A percentile compares a stretch with the other conserved stretches of the same genome.
phyloP scores from a whole-genome alignment of 2,113 vertebrate genomes.

The Hypocryptadius cinnamomeus region DNA sequence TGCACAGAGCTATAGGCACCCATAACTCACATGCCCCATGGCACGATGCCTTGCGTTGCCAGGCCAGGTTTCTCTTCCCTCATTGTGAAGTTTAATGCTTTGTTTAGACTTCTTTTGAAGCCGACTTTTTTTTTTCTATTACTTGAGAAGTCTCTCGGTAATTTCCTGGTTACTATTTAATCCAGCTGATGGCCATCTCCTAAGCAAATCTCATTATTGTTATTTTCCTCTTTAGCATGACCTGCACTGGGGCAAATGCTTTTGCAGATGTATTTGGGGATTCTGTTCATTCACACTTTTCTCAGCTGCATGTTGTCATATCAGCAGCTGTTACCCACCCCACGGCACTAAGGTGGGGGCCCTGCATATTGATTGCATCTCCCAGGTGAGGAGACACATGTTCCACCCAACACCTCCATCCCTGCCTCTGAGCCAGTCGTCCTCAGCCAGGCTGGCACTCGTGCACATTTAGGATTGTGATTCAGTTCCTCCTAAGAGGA shows the following conservation, averaged over 20 bases:
- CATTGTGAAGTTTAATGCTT: not conserved
- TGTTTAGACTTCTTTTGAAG: not conserved
- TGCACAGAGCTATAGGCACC: not conserved
- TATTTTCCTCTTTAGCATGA: not conserved
- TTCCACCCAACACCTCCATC: not conserved
- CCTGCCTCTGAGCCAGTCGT: rapidly evolving
- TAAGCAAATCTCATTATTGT: not conserved
- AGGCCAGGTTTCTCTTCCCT: not conserved
- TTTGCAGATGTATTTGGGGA: not conserved
- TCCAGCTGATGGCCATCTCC: not conserved
- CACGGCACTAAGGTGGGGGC: rapidly evolving
- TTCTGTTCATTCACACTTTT: not conserved
- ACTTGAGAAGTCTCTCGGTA: not conserved
- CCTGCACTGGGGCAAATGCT: not conserved
- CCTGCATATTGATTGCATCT: not conserved
- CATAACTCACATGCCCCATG: rapidly evolving
- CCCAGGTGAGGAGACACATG: rapidly evolving
- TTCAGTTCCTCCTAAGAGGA: not conserved
- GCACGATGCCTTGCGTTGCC: rapidly evolving
- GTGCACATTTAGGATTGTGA: not conserved
- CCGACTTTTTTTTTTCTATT: not conserved
- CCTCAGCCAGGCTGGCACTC: not conserved
- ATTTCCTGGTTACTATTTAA: conserved; percentile 55
- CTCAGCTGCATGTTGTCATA: not conserved
- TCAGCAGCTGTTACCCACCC: not conserved